Base-by-base conservation (phyloP, 2,797 vertebrate species). In the Falco cherrug region DNA sequence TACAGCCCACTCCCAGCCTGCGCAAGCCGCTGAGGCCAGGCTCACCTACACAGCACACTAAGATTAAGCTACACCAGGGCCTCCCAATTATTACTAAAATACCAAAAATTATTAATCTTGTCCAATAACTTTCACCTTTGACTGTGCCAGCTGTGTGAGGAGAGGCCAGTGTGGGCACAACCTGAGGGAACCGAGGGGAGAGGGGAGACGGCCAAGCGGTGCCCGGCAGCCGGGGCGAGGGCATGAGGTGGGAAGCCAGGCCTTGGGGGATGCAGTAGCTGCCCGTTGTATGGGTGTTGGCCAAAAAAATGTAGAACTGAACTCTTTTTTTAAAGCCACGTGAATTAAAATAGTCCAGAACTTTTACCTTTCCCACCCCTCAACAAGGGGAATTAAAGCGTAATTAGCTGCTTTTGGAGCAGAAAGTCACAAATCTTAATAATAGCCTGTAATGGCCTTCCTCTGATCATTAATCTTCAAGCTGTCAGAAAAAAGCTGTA, bases 1-100 rank as follows among this genome's bases (percentile, higher is more conserved):
- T 19, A 7, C 33, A 41, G 18, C 41, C 41, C 41, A 5, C 21
- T 35, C 12, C 5, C 3, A 14, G 17, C 7, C 5, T 0, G 17
- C 5, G 2, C 5, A 24, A 25, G 64, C 3, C 10, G 21, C 8
- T 15, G 41, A 45, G 28, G 37, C 1, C 3, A 48, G 22, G 33
- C 8, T 43, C 21, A 33, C 16, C 33, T 12, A 18, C 25, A 10
- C 35, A 31, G n/a, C 77, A 84, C 18, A 22, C 3, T 2, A 7
- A 57, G 10, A 17, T 4, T 56, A 41, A 50, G 14, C 16, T 41
- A 5, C 15, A 6, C 31, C 56, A 61, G 20, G 6, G 21, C 39
- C 31, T 37, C 35, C 7, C 22, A 25, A 25, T 28, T 31, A 20
- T 8, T 45, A 50, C n/a, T 9, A 18, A 53, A 87, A 61, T 7